These are phyloP conservation scores for Miichthys miiuy DNA, from an alignment of 2,797 vertebrate genomes.

Conservation along the genomic window DNA sequence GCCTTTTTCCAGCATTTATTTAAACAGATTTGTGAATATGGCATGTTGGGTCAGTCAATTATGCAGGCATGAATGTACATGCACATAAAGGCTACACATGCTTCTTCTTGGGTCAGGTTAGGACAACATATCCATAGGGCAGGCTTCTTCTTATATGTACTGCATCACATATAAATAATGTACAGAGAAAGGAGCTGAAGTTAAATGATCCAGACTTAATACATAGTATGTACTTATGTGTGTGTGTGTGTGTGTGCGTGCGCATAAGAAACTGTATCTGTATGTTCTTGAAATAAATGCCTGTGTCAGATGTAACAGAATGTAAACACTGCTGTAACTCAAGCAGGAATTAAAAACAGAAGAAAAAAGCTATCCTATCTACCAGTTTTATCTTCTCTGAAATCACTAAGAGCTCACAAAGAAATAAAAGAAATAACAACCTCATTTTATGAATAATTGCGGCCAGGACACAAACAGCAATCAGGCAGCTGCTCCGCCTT, in stretches of 20 bases:
- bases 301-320: background rate
- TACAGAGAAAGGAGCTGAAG: constrained; percentile 28
- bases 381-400: too few relatives aligned
- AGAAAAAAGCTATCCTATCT: background rate
- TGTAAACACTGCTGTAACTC: background rate
- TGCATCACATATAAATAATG: constrained; percentile 51
- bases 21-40: constrained; percentile 46
- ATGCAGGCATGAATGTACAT: background rate
- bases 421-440: too few relatives aligned
- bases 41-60: constrained; percentile 21
- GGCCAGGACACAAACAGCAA: background rate
- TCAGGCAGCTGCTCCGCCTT: too few relatives aligned
- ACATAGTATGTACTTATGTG: background rate
- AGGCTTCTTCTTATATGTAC: constrained; percentile 21
- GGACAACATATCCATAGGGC: constrained; percentile 33
- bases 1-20: constrained; percentile 8
- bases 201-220: constrained; percentile 43
- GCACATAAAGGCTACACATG: background rate
- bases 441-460: background rate
- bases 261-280: background rate
- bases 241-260: background rate
- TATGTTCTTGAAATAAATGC: too few relatives aligned
- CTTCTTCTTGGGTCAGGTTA: constrained; percentile 11
- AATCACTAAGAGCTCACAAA: too few relatives aligned
- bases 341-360: background rate